Evolutionary conservation across 2,113 vertebrate species (phyloP), one percentile per base, ranked within the genome.

Genomic region (Rhinogobius similis): DNA sequence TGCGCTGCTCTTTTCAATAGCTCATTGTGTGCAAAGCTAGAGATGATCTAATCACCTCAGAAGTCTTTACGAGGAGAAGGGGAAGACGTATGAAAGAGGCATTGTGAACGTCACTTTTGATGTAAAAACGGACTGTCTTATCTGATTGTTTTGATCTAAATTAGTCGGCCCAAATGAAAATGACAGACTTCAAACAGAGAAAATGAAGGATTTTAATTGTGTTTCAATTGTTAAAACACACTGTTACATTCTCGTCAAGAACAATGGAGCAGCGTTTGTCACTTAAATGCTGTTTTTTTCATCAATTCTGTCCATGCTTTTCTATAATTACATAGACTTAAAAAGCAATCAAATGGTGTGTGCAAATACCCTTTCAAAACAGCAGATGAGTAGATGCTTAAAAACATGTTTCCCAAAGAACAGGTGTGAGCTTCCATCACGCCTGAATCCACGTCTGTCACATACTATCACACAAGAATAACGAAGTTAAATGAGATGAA

Each of bases 21-120:
- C 75, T 82, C 78, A 86, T 88, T 89, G 86, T 91, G 84, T 23
- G 0, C 58, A 77, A 82, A 78, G 69, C 65, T 82, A 70, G 62
- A 78, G 80, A 85, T 78, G 84, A 88, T 90, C 82, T 87, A 89
- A 90, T 90, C 87, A 83, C 68, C 83, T 89, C 80, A 79, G 86
- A 90, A 70, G 87, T 86, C 82, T 73, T 80, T 79, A 67, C 61
- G 81, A 88, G 72, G 80, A 82, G 87, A 80, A 83, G 81, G 86
- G 87, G 87, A 78, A 75, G 78, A 83, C 74, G 76, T 76, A 88
- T 74, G 84, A 76, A 68, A 70, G 85, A 76, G 81, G 86, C 83
- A 78, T 85, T 86, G 88, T 89, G 84, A 73, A 84, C 81, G 62
- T 88, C 89, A 90, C 82, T 77, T 87, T 87, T 89, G 84, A 91